A percentile compares a stretch with the other conserved stretches of the same genome.
Conservation (phyloP, 1,140 invertebrate genomes). For the Pseudomyrmex sp. region DNA sequence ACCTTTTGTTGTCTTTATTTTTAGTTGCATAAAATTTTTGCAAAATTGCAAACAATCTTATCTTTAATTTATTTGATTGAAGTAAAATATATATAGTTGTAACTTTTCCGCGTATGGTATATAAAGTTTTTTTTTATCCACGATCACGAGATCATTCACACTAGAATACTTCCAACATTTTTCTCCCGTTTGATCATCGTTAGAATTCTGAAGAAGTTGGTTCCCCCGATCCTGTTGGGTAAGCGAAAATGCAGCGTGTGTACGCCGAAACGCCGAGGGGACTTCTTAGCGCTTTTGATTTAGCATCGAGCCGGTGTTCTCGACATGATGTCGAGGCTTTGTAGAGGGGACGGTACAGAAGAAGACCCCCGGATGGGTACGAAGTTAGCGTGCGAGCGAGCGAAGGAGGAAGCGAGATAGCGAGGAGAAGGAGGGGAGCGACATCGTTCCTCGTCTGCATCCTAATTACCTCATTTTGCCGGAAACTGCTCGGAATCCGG, state of each 20-base stretch:
- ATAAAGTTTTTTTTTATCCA: not conserved
- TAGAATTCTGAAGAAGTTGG: slow-evolving; percentile 69
- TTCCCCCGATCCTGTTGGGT: slow-evolving; percentile 22
- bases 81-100: not conserved
- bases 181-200: not conserved
- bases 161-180: not conserved
- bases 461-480: slow-evolving; percentile 84
- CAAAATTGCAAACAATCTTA: not conserved
- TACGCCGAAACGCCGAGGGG: slow-evolving; percentile 74
- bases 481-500: slow-evolving; percentile 81
- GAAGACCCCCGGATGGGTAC: not conserved
- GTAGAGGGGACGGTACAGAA: slow-evolving; percentile 3
- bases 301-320: slow-evolving; percentile 67
- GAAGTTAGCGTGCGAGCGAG: slow-evolving; percentile 13
- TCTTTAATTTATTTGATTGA: not conserved
- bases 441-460: slow-evolving; percentile 80
- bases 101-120: no score
- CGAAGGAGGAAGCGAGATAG: not conserved
- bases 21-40: not conserved
- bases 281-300: slow-evolving; percentile 83
- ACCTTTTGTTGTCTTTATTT: not conserved
- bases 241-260: slow-evolving; percentile 75
- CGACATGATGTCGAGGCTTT: slow-evolving; percentile 59
- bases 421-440: slow-evolving; percentile 17
- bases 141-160: not conserved